Evolutionary conservation across 2,113 vertebrate genomes (phyloP).

Genomic region (Hyperoodon ampullatus): DNA sequence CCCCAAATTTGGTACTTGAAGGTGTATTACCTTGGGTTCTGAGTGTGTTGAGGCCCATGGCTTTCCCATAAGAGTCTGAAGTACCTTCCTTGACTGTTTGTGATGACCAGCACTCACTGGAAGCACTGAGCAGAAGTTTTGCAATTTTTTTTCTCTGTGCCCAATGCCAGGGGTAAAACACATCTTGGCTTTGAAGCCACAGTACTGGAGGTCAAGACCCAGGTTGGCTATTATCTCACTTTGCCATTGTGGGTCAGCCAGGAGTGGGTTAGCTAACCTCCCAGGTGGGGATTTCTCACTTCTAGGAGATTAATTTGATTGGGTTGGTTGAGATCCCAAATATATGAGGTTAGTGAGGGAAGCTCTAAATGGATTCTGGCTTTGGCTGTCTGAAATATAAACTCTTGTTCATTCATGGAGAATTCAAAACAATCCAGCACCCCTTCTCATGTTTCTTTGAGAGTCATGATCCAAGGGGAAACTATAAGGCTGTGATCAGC

Average conservation of each 20-base stretch:
- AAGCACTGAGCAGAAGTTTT: background rate
- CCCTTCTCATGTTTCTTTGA: background rate
- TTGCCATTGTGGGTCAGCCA: background rate
- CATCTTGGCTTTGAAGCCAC: background rate
- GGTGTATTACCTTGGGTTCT: background rate
- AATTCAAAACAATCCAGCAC: background rate
- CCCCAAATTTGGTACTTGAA: background rate
- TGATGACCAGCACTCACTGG: background rate
- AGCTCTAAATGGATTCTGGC: background rate
- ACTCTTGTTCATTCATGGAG: background rate
- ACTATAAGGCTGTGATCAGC: background rate
- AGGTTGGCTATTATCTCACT: background rate
- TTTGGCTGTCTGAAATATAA: background rate
- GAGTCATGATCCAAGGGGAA: background rate
- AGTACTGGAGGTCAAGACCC: background rate
- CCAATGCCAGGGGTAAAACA: background rate
- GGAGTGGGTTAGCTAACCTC: background rate
- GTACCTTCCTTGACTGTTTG: background rate
- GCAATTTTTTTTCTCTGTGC: background rate
- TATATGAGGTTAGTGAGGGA: background rate
- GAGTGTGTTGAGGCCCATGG: background rate
- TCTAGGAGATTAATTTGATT: background rate
- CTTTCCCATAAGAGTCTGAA: background rate
- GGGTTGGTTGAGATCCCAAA: background rate
- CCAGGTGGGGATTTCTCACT: background rate